Conservation (phyloP, 2,888 invertebrate genomes). For the Drosophila setosimentum region DNA sequence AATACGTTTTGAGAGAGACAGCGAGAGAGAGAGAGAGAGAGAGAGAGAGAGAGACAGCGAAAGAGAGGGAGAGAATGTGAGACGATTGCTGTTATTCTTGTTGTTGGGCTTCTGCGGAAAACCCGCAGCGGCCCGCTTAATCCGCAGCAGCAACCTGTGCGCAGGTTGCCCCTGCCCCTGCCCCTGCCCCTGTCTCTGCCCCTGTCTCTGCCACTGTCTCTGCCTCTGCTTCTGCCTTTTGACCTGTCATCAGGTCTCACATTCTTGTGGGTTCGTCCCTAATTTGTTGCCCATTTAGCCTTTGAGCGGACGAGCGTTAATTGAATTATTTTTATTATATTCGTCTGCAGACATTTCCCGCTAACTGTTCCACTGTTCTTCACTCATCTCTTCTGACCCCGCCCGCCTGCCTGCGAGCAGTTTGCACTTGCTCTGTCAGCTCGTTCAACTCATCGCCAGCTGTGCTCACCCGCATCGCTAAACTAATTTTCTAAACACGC, state of each 20-base stretch:
- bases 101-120: conserved; percentile 58
- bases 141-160: conserved; percentile 31
- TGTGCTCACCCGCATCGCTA: conserved; percentile 78
- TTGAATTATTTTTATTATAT: conserved; percentile 80
- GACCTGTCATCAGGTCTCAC: conserved; percentile 65
- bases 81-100: conserved; percentile 5
- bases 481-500: conserved; percentile 73
- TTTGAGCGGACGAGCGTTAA: conserved; percentile 67
- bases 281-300: conserved; percentile 74
- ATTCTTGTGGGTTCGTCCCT: conserved; percentile 75
- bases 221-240: too few species aligned
- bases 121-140: conserved; percentile 67
- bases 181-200: not conserved
- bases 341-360: conserved; percentile 52
- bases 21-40: not conserved
- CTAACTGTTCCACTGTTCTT: conserved; percentile 24
- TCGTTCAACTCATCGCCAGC: conserved; percentile 51
- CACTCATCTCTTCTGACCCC: not conserved
- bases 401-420: conserved; percentile 9
- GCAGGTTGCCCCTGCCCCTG: conserved; percentile 35
- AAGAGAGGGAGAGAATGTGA: not conserved
- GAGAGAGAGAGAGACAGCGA: not conserved
- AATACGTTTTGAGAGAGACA: conserved; percentile 61
- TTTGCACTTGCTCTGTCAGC: conserved; percentile 33
- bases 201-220: not conserved